phyloP scores from a whole-genome alignment of 2,888 invertebrate species.

The Drosophila mayaguana region DNA sequence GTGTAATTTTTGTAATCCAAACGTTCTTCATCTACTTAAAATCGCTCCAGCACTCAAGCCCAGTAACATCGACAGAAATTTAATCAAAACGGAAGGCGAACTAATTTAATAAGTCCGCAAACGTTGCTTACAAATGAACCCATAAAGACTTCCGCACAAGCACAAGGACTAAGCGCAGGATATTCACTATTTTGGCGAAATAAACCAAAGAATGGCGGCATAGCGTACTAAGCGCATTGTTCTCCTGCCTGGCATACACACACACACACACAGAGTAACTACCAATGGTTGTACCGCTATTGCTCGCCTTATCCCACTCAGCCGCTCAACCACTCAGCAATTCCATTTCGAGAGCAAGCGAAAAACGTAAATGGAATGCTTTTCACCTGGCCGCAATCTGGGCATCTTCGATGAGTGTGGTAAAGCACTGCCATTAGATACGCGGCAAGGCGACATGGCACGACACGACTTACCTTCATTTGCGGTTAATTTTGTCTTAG shows the following conservation, averaged over 20 bases:
- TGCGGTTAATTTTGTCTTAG: slow-evolving; percentile 62
- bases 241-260: slow-evolving; percentile 3
- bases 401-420: slow-evolving; percentile 54
- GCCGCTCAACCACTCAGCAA: slow-evolving; percentile 1
- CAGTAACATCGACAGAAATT: slow-evolving; percentile 22
- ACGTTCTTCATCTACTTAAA: neutral
- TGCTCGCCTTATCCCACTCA: neutral
- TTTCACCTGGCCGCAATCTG: slow-evolving; percentile 60
- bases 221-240: slow-evolving; percentile 33
- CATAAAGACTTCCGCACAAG: slow-evolving; percentile 28
- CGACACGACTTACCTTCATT: slow-evolving; percentile 53
- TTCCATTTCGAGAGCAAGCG: slow-evolving; percentile 17
- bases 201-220: slow-evolving; percentile 18
- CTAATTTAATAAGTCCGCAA: slow-evolving; percentile 62
- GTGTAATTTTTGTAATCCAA: neutral
- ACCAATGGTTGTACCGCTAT: too few relatives aligned
- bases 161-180: slow-evolving; percentile 5
- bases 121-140: slow-evolving; percentile 44
- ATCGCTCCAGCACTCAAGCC: neutral
- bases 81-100: slow-evolving; percentile 28
- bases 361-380: slow-evolving; percentile 35
- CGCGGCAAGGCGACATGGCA: slow-evolving; percentile 19
- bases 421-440: slow-evolving; percentile 20
- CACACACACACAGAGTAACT: neutral
- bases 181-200: slow-evolving; percentile 22